Base-by-base conservation (phyloP, 2,888 invertebrate genomes). In the Euspilapteryx auroguttella region DNA sequence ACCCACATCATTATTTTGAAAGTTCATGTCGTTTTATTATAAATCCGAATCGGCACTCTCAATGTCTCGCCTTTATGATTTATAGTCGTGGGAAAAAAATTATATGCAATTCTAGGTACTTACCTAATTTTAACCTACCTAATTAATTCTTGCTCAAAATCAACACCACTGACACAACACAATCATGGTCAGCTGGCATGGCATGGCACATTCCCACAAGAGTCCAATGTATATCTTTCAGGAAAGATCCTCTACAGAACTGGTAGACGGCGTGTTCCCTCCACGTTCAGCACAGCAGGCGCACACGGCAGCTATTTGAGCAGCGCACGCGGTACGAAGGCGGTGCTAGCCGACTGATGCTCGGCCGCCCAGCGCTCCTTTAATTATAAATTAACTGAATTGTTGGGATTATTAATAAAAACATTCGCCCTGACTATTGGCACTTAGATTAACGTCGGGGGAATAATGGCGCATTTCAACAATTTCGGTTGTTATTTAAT, bases 401-500 rank as follows among this genome's bases (percentile, higher is more conserved):
- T 56, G 61, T 40, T 44, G 47, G 51, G 61, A 68, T 71, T 73
- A 71, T 65, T 69, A 69, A 69, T 64, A 73, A 75, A 33, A 69
- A 69, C 71, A 71, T 68, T 63, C 61, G 62, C 68, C 68, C 71
- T 64, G 57, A 58, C 69, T 75, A 75, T 75, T 69, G 71, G 73
- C 73, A 71, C 66, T 73, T 71, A 75, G 75, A 75, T 75, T 73
- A 75, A 54, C 65, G 64, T 45, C 52, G 75, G 71, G 75, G 73
- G 75, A 69, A 75, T 69, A 68, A 75, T 71, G 71, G 71, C 73
- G 71, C 73, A 71, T 75, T 75, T 73, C 71, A 75, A 73, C 75
- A 73, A 75, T 73, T 75, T 75, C 73, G 73, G 75, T 75, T 73
- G 75, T 75, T 75, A 75, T 75, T 75, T 75, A 75, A 75, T 75